A percentile compares a stretch with the other conserved stretches of the same genome.
Evolutionary conservation across 2,888 invertebrate species (phyloP).

Genomic region (Brachyopa scutellaris): DNA sequence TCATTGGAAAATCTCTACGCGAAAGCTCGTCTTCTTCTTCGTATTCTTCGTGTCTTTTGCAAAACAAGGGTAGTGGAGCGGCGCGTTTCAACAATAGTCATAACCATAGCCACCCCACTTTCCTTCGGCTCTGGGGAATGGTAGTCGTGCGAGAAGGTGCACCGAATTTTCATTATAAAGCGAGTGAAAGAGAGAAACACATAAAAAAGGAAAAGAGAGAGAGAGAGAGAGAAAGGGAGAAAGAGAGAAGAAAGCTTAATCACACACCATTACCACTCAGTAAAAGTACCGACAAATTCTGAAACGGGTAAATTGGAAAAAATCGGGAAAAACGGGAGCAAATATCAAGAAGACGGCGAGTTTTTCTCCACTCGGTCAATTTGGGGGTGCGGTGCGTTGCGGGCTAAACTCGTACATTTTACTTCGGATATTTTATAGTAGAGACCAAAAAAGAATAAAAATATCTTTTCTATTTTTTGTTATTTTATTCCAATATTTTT

Average conservation of each 20-base stretch:
- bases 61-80: conserved; percentile 47
- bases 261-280: conserved; percentile 16
- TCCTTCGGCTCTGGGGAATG: not conserved
- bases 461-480: not conserved
- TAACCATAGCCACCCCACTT: conserved; percentile 16
- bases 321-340: conserved; percentile 37
- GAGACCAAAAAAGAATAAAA: conserved; percentile 1
- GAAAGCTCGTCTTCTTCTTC: conserved; percentile 29
- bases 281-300: conserved; percentile 32
- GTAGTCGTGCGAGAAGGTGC: conserved; percentile 5
- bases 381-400: conserved; percentile 62
- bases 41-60: not conserved
- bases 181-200: not conserved
- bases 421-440: conserved; percentile 3
- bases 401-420: conserved; percentile 36
- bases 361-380: conserved; percentile 45
- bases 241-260: conserved; percentile 15
- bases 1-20: conserved; percentile 36
- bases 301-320: conserved; percentile 18
- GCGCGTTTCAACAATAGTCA: conserved; percentile 36
- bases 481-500: not conserved
- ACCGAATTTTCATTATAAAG: not conserved
- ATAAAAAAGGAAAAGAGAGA: not conserved
- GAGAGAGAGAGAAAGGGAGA: not conserved
- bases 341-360: conserved; percentile 19